Base-by-base conservation (phyloP, 2,797 vertebrate genomes). In the Emydoidea blandingii region DNA sequence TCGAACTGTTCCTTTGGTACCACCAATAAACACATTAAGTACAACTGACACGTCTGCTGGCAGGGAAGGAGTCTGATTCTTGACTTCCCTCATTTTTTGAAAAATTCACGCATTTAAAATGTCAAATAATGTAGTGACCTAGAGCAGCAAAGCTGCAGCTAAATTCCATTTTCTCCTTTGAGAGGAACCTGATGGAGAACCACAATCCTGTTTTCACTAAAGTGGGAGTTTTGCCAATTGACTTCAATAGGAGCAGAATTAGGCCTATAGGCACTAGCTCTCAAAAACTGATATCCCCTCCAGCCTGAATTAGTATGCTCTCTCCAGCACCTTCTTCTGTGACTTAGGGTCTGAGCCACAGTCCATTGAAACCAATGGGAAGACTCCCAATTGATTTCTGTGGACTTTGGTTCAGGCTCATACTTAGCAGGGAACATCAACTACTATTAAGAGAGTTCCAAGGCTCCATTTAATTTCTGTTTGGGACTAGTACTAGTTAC, bases 401-500 rank as follows among this genome's bases (percentile, higher is more conserved):
- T 49, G 91, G 89, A 23, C 72, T 92, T 92, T 83, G 76, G 86
- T 87, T 96, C 91, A 88, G 65, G 86, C 52, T 85, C 47, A 91
- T 93, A 93, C 96, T 94, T 90, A 94, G 87, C 90, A 90, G 94
- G 31, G 91, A 93, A 94, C 79, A 31, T 81, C 54, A 96, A 84
- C 93, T 94, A 93, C 50, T 96, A 82, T 47, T 86, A 62, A 91
- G 7, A 47, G 25, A 27, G 89, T 94, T 88, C 91, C 12, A 95
- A 81, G 81, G 93, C 87, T 83, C 84, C 80, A 94, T 93, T 94
- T 79, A 91, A 68, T 68, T 2, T 95, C 88, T 84, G 86, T 94
- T 95, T 95, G 91, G 86, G 94, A 96, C 87, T 84, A 54, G 74
- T 49, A 59, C 85, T 96, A 96, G 96, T 96, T 96, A 97, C 41